A percentile compares a stretch with the other conserved stretches of the same genome.
Evolutionary conservation across 2,888 invertebrate species (phyloP).

Genomic region (Nematopogon swammerdamellus): DNA sequence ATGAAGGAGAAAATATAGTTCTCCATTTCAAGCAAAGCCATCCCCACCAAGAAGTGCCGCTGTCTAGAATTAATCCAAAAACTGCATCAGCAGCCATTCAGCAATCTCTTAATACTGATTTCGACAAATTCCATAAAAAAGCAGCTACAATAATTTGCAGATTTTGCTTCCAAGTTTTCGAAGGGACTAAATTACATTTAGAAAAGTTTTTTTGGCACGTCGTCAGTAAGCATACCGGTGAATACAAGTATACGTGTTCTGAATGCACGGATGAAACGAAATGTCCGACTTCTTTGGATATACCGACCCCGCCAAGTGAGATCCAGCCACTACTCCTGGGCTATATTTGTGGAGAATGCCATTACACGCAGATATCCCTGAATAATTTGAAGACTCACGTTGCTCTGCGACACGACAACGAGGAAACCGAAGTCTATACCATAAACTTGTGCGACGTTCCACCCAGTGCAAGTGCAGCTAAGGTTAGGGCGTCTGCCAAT

Average conservation of each 20-base stretch:
- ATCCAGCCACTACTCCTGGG: slow-evolving; percentile 43
- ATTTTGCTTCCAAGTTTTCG: slow-evolving; percentile 39
- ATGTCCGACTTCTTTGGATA: slow-evolving; percentile 32
- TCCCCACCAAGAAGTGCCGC: slow-evolving; percentile 60
- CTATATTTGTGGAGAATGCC: slow-evolving; percentile 68
- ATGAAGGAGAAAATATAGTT: slow-evolving; percentile 58
- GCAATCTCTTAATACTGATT: slow-evolving; percentile 43
- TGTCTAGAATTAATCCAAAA: slow-evolving; percentile 55
- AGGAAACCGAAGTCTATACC: slow-evolving; percentile 40
- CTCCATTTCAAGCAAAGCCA: slow-evolving; percentile 65
- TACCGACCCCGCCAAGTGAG: slow-evolving; percentile 39
- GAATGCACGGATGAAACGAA: slow-evolving; percentile 44
- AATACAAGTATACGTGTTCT: slow-evolving; percentile 65
- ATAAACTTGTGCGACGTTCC: slow-evolving; percentile 35
- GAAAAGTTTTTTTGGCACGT: slow-evolving; percentile 69
- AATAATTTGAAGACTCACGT: slow-evolving; percentile 63
- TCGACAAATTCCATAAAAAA: slow-evolving; percentile 29
- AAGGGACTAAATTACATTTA: slow-evolving; percentile 16
- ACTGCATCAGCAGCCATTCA: slow-evolving; percentile 53
- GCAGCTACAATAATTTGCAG: slow-evolving; percentile 33
- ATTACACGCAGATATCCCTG: slow-evolving; percentile 66
- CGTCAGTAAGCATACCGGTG: slow-evolving; percentile 71
- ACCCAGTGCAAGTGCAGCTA: not conserved
- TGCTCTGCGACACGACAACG: slow-evolving; percentile 47
- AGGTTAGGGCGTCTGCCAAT: too few relatives aligned